Percentiles rank a stretch among this genome's conserved stretches.
These are phyloP conservation scores for Nematopogon swammerdamellus DNA, from an alignment of 2,888 invertebrate species.

Conservation along the genomic window DNA sequence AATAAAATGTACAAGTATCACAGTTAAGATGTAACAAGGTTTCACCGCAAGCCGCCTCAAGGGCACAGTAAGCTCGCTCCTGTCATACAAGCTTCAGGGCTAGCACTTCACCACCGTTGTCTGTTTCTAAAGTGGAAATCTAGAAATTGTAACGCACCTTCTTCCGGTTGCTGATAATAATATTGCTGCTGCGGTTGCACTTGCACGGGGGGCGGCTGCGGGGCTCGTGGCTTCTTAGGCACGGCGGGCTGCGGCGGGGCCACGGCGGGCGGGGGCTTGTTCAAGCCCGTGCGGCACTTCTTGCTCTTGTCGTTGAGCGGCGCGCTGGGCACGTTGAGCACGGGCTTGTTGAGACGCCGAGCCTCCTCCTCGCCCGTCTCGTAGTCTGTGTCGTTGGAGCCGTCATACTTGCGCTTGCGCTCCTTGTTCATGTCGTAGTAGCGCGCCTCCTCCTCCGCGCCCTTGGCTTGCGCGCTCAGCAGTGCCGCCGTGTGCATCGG, in stretches of 20 bases:
- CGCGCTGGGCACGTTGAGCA: constrained; percentile 50
- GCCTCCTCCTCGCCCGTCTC: constrained; percentile 52
- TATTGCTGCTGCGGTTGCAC: constrained; percentile 49
- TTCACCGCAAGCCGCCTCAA: constrained; percentile 41
- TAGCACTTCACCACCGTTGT: constrained; percentile 59
- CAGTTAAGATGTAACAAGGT: constrained; percentile 58
- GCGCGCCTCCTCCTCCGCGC: constrained; percentile 61
- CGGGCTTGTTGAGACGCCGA: constrained; percentile 45
- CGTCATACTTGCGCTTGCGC: constrained; percentile 66
- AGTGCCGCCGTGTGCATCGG: constrained; percentile 36
- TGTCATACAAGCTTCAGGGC: constrained; percentile 60
- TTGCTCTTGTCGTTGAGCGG: constrained; percentile 45
- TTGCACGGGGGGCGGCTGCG: constrained; percentile 42
- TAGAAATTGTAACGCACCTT: constrained; percentile 59
- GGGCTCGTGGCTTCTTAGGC: constrained; percentile 45
- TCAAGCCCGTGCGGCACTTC: constrained; percentile 30
- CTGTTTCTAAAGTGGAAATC: constrained; percentile 57
- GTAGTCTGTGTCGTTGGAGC: constrained; percentile 62
- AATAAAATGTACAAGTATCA: constrained; percentile 49
- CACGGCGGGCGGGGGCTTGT: constrained; percentile 30
- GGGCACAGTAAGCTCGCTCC: constrained; percentile 50
- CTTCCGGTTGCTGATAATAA: constrained; percentile 57
- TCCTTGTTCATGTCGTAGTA: constrained; percentile 73
- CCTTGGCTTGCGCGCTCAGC: constrained; percentile 33
- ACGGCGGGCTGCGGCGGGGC: constrained; percentile 45